Conservation (phyloP, 2,113 vertebrate species). For the Alethe castanea region DNA sequence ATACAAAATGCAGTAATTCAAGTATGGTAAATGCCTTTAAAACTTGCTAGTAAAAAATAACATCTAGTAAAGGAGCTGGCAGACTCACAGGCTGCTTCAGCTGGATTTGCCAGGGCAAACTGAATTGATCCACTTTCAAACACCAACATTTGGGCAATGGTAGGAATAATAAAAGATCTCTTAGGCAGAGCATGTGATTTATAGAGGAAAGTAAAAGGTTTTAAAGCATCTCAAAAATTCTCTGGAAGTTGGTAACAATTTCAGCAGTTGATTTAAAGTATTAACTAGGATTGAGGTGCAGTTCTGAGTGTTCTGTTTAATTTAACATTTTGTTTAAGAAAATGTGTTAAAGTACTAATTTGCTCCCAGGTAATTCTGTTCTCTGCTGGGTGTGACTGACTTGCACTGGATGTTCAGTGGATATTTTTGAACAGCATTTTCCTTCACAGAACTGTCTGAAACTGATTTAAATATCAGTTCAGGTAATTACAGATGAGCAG, state of each 20-base stretch:
- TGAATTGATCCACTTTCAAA: neutral
- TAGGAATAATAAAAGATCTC: neutral
- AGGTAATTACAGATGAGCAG: neutral
- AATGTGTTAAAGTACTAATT: neutral
- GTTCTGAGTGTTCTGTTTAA: neutral
- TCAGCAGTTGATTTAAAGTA: neutral
- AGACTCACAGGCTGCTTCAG: neutral
- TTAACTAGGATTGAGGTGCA: neutral
- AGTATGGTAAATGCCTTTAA: neutral
- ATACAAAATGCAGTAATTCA: neutral
- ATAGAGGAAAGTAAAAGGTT: neutral
- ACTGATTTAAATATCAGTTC: neutral
- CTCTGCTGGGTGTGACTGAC: neutral
- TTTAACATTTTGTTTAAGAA: neutral
- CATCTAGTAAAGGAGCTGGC: fast-evolving
- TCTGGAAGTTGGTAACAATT: neutral
- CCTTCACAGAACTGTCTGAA: neutral
- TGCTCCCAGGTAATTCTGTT: neutral
- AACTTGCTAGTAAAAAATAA: neutral
- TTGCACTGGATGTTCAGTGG: neutral
- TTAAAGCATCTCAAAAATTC: neutral
- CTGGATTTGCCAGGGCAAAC: neutral
- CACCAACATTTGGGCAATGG: neutral
- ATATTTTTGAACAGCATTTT: neutral
- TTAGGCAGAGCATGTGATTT: neutral